A percentile compares a stretch with the other conserved stretches of the same genome.
Evolutionary conservation across 1,140 invertebrate genomes (phyloP).

Genomic region (Brachionus rubens): DNA sequence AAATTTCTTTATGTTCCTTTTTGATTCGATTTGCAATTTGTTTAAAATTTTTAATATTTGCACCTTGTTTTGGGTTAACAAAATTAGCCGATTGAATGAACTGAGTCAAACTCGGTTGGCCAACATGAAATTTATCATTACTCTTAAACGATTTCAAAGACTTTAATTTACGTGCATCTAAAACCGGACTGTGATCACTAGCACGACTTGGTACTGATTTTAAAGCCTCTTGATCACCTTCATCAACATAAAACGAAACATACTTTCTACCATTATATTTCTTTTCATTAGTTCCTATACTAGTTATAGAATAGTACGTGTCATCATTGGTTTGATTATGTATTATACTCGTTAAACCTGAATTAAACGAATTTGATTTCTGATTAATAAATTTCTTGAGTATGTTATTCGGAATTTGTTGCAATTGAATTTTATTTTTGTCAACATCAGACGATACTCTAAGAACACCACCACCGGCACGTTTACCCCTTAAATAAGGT

Average conservation of each 20-base stretch:
- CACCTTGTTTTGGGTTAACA: background rate
- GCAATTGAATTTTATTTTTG: conserved; percentile 7
- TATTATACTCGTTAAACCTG: background rate
- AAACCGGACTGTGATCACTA: background rate
- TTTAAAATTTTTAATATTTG: conserved; percentile 12
- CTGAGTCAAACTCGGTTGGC: conserved; percentile 12
- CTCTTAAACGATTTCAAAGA: too few species aligned
- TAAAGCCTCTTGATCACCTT: background rate
- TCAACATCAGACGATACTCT: background rate
- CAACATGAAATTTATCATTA: background rate
- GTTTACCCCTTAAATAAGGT: conserved; percentile 1
- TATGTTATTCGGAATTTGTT: background rate
- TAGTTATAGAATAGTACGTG: conserved; percentile 18
- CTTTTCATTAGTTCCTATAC: background rate
- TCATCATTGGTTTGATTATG: conserved; percentile 1
- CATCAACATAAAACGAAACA: background rate
- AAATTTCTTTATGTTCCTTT: background rate
- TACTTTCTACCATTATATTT: background rate
- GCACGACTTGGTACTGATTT: conserved; percentile 1
- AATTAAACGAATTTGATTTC: background rate
- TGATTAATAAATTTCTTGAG: conserved; percentile 10
- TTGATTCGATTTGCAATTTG: conserved; percentile 1
- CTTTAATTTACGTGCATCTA: too few species aligned
- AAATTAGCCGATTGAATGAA: conserved; percentile 18
- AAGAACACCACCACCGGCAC: background rate